Evolutionary conservation across 1,140 invertebrate species (phyloP), one percentile per base, ranked within the genome.

Genomic region (Bombus affinis): DNA sequence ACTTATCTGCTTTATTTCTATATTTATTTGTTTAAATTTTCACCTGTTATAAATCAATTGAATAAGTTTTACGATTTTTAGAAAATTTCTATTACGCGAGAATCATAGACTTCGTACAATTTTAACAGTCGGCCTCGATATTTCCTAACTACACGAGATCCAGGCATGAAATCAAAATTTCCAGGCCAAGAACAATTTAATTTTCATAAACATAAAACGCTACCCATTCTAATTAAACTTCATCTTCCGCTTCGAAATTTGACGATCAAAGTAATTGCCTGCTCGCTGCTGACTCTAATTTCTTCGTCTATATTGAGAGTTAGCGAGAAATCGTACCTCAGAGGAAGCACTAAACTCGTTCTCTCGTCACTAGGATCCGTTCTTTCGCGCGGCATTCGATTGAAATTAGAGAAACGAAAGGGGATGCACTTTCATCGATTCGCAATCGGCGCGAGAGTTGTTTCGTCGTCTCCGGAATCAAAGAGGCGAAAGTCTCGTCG

Each of bases 341-440:
- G 8, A 22, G 28, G 28, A 73, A 76, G 25, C 35, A 18, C 25
- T 59, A 59, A 39, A 35, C 53, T 62, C 35, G 25, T 75, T 57
- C 44, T 9, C 22, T 25, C 44, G 3, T 37, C 32, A 1, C 32
- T 18, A 9, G 53, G 6, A 42, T 42, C 28, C 37, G 37, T 32
- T 73, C 39, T 73, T 73, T 47, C 42, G 70, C 70, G 28, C 28
- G 25, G 32, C 8, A n/a, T 12, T 32, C 42, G 78, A 42, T 70
- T 44, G 42, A 72, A 85, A 85, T 80, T 85, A 80, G 57, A 85
- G 77, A 80, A 80, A 85, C 44, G 68, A 80, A 72, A 39, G 68
- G 28, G 35, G 32, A 72, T 44, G 53, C 77, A n/a, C 37, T 70
- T 53, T 22, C 81, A 66, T 77, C 32, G 76, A 47, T 39, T 37